These are phyloP conservation scores for Pristionchus arcanus DNA, from an alignment of 2,888 invertebrate genomes.

Conservation along the genomic window DNA sequence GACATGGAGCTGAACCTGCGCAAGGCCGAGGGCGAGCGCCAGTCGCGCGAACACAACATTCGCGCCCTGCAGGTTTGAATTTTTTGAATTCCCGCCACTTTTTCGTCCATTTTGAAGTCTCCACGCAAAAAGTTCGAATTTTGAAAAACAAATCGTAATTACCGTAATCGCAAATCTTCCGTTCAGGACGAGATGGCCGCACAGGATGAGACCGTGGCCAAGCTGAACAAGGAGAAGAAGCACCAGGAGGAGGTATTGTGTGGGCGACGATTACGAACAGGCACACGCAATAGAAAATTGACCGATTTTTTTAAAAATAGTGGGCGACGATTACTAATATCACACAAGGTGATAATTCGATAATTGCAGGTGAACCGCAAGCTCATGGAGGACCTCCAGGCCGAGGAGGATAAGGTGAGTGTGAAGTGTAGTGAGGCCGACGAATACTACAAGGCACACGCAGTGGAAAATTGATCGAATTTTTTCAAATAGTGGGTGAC, in stretches of 20 bases:
- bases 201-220: slow-evolving; percentile 78
- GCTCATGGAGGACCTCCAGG: slow-evolving; percentile 79
- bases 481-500: no score
- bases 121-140: not conserved
- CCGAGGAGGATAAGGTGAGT: slow-evolving; percentile 76
- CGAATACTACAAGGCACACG: no score
- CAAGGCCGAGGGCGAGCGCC: slow-evolving; percentile 79
- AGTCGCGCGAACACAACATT: slow-evolving; percentile 79
- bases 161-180: slow-evolving; percentile 15
- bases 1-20: slow-evolving; percentile 71
- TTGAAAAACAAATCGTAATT: slow-evolving; percentile 55
- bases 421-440: not conserved
- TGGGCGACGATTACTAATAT: not conserved
- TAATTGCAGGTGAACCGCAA: slow-evolving; percentile 74
- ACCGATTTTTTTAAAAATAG: not conserved
- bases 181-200: slow-evolving; percentile 86
- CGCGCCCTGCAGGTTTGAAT: slow-evolving; percentile 65
- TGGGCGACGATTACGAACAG: slow-evolving; percentile 87
- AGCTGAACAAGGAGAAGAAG: slow-evolving; percentile 80
- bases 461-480: no score
- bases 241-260: slow-evolving; percentile 88
- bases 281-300: slow-evolving; percentile 89
- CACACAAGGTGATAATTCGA: not conserved
- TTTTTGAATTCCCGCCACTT: not conserved
- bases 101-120: not conserved